Evolutionary conservation across 2,113 vertebrate species (phyloP).

Genomic region (Rutilus rutilus): DNA sequence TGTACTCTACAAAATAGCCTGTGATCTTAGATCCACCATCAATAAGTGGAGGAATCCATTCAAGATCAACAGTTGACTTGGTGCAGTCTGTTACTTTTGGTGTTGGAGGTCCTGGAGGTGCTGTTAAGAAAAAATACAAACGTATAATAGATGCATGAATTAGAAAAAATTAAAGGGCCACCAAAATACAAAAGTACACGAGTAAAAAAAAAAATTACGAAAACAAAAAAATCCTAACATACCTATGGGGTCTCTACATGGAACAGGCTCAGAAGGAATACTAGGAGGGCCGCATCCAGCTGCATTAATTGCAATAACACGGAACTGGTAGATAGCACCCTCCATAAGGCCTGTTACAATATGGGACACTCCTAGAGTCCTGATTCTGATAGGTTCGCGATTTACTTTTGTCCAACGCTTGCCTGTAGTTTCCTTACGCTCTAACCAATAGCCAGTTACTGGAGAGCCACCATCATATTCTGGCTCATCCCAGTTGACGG

Average conservation of each 20-base stretch:
- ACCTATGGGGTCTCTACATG: slow-evolving; percentile 94
- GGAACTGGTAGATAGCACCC: slow-evolving; percentile 91
- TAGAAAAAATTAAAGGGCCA: background rate
- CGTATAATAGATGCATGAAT: background rate
- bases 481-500: slow-evolving; percentile 96
- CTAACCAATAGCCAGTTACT: slow-evolving; percentile 91
- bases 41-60: slow-evolving; percentile 89
- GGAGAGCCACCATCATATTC: slow-evolving; percentile 96
- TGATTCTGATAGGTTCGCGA: slow-evolving; percentile 88
- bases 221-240: slow-evolving; percentile 57
- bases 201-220: slow-evolving; percentile 26
- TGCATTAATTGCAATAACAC: slow-evolving; percentile 90
- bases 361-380: slow-evolving; percentile 89
- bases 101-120: slow-evolving; percentile 90
- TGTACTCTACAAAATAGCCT: slow-evolving; percentile 94
- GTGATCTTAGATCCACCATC: slow-evolving; percentile 96
- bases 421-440: slow-evolving; percentile 91
- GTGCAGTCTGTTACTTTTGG: slow-evolving; percentile 97
- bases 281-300: slow-evolving; percentile 93
- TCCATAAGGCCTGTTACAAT: slow-evolving; percentile 89
- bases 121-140: slow-evolving; percentile 68
- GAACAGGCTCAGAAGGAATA: slow-evolving; percentile 87
- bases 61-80: slow-evolving; percentile 92
- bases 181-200: background rate
- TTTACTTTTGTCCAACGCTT: slow-evolving; percentile 94